Percentiles rank a stretch among this genome's conserved stretches.
Conservation (phyloP, 2,888 invertebrate genomes). For the Catocala fraxini region DNA sequence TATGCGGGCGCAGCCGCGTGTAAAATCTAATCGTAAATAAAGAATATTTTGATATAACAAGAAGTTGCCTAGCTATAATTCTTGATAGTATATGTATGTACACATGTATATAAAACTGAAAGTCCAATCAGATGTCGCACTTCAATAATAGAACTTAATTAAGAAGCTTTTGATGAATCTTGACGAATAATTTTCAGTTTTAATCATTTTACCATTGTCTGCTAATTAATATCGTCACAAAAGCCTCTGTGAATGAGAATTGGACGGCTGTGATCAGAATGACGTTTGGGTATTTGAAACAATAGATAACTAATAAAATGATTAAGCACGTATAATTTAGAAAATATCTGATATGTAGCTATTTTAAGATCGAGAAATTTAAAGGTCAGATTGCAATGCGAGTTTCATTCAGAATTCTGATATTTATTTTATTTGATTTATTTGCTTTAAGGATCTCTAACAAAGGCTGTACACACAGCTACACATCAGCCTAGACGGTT, state of each 20-base stretch:
- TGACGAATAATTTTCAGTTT: slow-evolving; percentile 53
- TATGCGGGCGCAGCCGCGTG: too few relatives aligned
- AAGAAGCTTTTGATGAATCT: slow-evolving; percentile 49
- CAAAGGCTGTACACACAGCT: too few relatives aligned
- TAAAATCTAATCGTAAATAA: too few relatives aligned
- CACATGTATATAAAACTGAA: slow-evolving; percentile 16
- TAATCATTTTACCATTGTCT: slow-evolving; percentile 60
- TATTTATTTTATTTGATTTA: too few relatives aligned
- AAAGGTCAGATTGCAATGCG: too few relatives aligned
- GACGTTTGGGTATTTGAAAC: slow-evolving; percentile 35
- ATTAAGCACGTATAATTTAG: too few relatives aligned
- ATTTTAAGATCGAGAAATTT: too few relatives aligned
- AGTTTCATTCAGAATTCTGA: too few relatives aligned
- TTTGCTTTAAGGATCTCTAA: too few relatives aligned
- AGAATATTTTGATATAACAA: background rate
- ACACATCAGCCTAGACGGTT: too few relatives aligned
- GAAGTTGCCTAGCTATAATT: background rate
- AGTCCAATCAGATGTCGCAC: slow-evolving; percentile 33
- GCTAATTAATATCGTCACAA: slow-evolving; percentile 56
- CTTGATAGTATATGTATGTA: background rate
- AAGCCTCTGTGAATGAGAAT: slow-evolving; percentile 47
- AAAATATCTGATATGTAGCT: too few relatives aligned
- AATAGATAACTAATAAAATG: slow-evolving; percentile 24
- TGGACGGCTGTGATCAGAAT: slow-evolving; percentile 57
- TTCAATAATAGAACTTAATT: slow-evolving; percentile 45